phyloP scores from a whole-genome alignment of 2,888 invertebrate genomes.

The Leistus spinibarbis region DNA sequence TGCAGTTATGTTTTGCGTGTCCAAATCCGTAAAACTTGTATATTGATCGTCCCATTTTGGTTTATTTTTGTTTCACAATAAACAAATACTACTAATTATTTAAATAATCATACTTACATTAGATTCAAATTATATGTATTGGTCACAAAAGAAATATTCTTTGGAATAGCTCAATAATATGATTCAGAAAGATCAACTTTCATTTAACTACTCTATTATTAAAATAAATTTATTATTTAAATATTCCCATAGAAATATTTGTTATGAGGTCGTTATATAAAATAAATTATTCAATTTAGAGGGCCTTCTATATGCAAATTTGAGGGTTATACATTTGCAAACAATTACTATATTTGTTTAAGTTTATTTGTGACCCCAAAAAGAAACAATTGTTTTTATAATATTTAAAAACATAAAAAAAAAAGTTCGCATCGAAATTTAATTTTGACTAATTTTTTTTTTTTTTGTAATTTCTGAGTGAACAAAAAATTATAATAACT shows the following conservation, averaged over 20 bases:
- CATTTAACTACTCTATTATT: background rate
- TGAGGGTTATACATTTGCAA: background rate
- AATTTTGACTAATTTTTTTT: no score
- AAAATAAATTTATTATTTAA: background rate
- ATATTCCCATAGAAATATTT: background rate
- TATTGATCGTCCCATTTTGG: background rate
- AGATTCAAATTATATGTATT: no score
- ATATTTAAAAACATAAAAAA: no score
- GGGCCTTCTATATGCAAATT: background rate
- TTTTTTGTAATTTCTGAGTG: no score
- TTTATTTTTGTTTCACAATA: background rate
- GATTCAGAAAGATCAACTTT: background rate
- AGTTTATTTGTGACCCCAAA: background rate
- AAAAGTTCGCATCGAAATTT: no score
- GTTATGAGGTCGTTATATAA: background rate
- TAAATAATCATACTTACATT: no score
- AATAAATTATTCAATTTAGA: background rate
- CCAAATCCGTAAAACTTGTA: background rate
- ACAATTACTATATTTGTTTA: no score
- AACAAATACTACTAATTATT: background rate
- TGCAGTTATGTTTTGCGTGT: background rate
- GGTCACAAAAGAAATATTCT: no score
- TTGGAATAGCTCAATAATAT: no score
- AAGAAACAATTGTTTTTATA: background rate
- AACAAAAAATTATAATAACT: no score